These are phyloP conservation scores for Percopsis omiscomaycus DNA, from an alignment of 2,797 vertebrate species.

Conservation along the genomic window DNA sequence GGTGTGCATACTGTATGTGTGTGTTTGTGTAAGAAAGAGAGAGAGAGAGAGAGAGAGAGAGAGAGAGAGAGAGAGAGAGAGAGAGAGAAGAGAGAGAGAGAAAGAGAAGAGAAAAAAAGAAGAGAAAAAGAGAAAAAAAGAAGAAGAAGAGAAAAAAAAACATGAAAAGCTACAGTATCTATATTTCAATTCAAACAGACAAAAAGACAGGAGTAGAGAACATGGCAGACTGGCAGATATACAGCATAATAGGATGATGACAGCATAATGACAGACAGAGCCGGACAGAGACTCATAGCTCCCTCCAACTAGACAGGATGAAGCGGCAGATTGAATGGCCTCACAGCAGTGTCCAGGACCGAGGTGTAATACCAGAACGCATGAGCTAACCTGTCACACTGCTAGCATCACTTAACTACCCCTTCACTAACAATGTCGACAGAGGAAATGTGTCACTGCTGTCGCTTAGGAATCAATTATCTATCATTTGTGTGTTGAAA, in stretches of 20 bases:
- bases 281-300: conserved; percentile 16
- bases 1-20: neutral
- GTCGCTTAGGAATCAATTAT: neutral
- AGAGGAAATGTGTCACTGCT: neutral
- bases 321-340: neutral
- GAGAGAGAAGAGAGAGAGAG: neutral
- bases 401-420: neutral
- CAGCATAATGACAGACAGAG: neutral
- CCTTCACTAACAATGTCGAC: neutral
- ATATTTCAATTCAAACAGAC: no score
- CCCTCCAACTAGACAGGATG: conserved; percentile 11
- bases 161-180: no score
- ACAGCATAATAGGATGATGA: no score
- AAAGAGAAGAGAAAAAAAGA: conserved; percentile 15
- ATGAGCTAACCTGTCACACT: neutral
- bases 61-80: neutral
- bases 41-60: neutral
- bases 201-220: no score
- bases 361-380: conserved; percentile 10
- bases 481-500: neutral
- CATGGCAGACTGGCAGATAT: neutral
- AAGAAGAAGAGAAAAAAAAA: neutral
- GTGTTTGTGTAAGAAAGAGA: conserved; percentile 2
- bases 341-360: conserved; percentile 5
- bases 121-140: neutral